phyloP scores from a whole-genome alignment of 2,113 vertebrate species.

The Nettapus auritus region DNA sequence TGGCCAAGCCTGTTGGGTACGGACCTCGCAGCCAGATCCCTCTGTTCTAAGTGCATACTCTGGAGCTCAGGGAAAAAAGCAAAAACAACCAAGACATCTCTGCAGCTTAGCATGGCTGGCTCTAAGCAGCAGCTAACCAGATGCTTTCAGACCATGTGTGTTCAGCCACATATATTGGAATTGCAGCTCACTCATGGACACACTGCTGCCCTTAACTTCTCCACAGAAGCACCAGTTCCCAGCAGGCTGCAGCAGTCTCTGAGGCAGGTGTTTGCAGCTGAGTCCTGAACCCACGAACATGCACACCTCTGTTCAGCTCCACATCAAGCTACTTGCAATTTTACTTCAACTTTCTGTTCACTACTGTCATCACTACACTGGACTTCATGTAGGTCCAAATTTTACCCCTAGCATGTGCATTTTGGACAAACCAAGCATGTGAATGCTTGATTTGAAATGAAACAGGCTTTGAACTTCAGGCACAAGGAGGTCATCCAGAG shows the following conservation, averaged over 20 bases:
- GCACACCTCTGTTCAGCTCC: accelerated
- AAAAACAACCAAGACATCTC: neutral
- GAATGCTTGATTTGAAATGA: accelerated
- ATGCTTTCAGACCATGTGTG: neutral
- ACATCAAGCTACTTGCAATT: neutral
- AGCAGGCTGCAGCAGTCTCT: neutral
- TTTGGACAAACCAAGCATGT: neutral
- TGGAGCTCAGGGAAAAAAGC: neutral
- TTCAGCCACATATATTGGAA: accelerated
- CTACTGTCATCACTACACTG: neutral
- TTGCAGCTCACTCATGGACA: accelerated
- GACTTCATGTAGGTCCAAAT: neutral
- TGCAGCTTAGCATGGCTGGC: neutral
- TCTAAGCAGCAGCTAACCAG: neutral
- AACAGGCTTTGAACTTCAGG: neutral
- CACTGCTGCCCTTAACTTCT: accelerated
- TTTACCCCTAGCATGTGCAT: neutral
- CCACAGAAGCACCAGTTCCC: accelerated
- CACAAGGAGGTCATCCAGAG: neutral
- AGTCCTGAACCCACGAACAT: accelerated
- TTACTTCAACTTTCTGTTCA: neutral
- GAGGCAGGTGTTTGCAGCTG: neutral
- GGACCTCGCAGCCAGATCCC: neutral
- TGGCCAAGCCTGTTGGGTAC: neutral
- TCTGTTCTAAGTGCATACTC: neutral